phyloP scores from a whole-genome alignment of 2,888 invertebrate genomes.

The Acutogordius australiensis region DNA sequence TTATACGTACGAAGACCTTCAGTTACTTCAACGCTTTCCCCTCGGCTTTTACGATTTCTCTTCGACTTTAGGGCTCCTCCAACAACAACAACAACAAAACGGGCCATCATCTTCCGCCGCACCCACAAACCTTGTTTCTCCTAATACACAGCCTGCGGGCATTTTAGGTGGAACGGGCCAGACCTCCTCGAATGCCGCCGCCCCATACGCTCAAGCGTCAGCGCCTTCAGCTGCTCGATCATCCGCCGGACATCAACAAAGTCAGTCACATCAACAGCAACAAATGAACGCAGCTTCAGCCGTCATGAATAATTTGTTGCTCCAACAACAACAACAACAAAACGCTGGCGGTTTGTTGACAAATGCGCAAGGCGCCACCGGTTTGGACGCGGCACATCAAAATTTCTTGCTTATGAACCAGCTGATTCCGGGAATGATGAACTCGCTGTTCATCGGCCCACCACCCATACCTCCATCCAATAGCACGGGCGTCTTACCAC shows the following conservation, averaged over 20 bases:
- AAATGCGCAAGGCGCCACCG: not conserved
- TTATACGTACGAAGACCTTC: not conserved
- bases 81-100: not conserved
- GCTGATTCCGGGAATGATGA: not conserved
- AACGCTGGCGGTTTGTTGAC: not conserved
- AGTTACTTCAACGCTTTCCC: not conserved
- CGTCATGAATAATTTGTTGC: not conserved
- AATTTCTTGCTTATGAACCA: not conserved
- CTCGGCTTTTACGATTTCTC: conserved; percentile 2
- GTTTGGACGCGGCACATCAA: not conserved
- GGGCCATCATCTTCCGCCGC: not conserved
- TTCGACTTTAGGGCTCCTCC: not conserved
- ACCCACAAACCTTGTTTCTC: not conserved
- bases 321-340: not conserved
- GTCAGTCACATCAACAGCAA: not conserved
- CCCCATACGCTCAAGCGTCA: not conserved
- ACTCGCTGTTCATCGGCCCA: not conserved
- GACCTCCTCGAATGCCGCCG: not conserved
- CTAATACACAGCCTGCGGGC: not conserved
- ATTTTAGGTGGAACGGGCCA: too few species aligned
- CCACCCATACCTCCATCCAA: too few species aligned
- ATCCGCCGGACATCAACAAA: not conserved
- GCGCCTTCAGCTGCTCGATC: not conserved
- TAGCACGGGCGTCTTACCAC: too few species aligned
- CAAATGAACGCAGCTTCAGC: not conserved